Evolutionary conservation across 53 echinoderm and acorn worm genomes (phyloP).

Genomic region (Holothuria scabra): DNA sequence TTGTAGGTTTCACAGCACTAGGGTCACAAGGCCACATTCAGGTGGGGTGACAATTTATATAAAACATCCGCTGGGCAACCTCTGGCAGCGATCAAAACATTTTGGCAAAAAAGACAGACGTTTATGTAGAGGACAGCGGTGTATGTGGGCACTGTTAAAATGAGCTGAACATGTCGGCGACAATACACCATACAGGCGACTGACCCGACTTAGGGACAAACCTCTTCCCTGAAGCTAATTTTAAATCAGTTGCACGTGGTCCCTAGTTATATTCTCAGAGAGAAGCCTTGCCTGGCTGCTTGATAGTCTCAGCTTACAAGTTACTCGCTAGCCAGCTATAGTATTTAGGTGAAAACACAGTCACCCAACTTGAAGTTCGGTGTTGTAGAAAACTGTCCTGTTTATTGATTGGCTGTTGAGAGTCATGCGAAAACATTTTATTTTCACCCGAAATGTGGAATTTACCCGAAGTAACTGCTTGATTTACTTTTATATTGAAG

Average conservation of each 20-base stretch:
- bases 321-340: background rate
- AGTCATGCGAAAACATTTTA: too few species aligned
- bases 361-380: too few species aligned
- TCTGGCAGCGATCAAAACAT: constrained; percentile 30
- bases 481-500: too few species aligned
- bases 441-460: too few species aligned
- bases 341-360: too few species aligned
- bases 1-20: background rate
- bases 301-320: background rate
- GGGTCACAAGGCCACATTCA: constrained; percentile 28
- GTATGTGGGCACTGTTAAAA: too few species aligned
- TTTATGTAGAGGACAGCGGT: background rate
- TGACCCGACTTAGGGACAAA: constrained; percentile 28
- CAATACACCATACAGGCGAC: background rate
- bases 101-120: background rate
- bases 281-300: background rate
- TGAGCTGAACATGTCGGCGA: too few species aligned
- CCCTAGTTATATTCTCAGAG: constrained; percentile 20
- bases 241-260: constrained; percentile 42
- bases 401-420: too few species aligned
- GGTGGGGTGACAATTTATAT: constrained; percentile 42
- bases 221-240: constrained; percentile 39
- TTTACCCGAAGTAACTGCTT: too few species aligned
- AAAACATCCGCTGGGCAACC: constrained; percentile 41
- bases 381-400: too few species aligned